Percentiles rank a stretch among this genome's conserved stretches.
Conservation (phyloP, 2,888 invertebrate genomes). For the Drosophila cracens region DNA sequence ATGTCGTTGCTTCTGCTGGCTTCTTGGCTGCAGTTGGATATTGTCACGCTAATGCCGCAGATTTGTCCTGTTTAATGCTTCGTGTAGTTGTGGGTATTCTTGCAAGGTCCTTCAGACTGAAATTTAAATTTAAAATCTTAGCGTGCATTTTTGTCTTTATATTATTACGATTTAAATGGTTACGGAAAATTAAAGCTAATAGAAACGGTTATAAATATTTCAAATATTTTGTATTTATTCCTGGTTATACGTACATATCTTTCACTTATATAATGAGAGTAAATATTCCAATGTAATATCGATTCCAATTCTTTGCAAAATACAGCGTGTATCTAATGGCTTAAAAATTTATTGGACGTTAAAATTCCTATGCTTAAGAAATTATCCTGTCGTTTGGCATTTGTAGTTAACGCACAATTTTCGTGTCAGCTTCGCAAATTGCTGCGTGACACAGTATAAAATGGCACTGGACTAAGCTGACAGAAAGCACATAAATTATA, state of each 20-base stretch:
- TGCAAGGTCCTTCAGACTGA: constrained; percentile 11
- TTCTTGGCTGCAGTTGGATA: constrained; percentile 69
- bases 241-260: not conserved
- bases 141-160: no score
- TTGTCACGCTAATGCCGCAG: constrained; percentile 74
- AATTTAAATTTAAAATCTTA: constrained; percentile 9
- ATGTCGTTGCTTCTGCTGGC: constrained; percentile 59
- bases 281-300: not conserved
- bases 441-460: constrained; percentile 38
- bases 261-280: not conserved
- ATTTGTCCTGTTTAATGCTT: constrained; percentile 74
- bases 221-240: not conserved
- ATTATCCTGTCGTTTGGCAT: constrained; percentile 42
- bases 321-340: not conserved
- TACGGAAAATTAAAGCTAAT: no score
- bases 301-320: not conserved
- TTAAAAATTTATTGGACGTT: not conserved
- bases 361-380: constrained; percentile 14
- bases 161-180: not conserved
- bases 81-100: constrained; percentile 47
- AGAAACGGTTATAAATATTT: not conserved
- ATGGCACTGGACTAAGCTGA: constrained; percentile 33
- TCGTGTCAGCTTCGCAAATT: constrained; percentile 58
- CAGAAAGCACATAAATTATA: constrained; percentile 64
- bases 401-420: constrained; percentile 57